Base-by-base conservation (phyloP, 1,140 invertebrate species). In the Pogonomyrmex californicus region DNA sequence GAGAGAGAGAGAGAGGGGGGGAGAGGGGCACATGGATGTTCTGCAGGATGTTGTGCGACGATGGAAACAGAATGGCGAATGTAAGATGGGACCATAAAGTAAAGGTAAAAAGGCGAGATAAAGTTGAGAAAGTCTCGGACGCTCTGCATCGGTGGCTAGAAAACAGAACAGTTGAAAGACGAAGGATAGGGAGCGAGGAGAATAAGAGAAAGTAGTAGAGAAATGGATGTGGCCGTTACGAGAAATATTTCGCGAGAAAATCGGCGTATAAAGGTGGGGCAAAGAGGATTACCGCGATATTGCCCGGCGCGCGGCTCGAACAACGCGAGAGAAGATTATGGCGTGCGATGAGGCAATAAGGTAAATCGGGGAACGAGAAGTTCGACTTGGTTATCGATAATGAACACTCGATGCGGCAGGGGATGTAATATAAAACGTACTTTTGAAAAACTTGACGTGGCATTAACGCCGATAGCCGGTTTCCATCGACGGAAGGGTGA, bases 231-330 rank as follows among this genome's bases (percentile, higher is more conserved):
- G 10, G 30, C 10, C 65, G 51, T 36, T 70, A 7, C 54, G 44
- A 60, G 54, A 75, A 75, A 75, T 83, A 73, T 73, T 83, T 83
- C 30, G 51, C 14, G 66, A 23, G 68, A 60, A 44, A 82, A 71
- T 73, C 66, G 38, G 47, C 7, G 44, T 51, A 36, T n/a, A 81
- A 58, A 47, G 79, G 17, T 23, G 23, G 4, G 1, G 60, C 30
- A 60, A n/a, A 62, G 54, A 60, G 54, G 44, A 83, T 83, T 83
- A 60, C 30, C 54, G 54, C 33, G 41, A 30, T 83, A 82, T 82
- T 60, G 23, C 9, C 17, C 30, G 33, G 44, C 23, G 23, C 23
- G 23, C 44, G 47, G 47, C 58, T 49, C 47, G 77, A 23, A 51
- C 60, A 65, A 30, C 60, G 76, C 23, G 7, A 1, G 23, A 44